Conservation (phyloP, 2,888 invertebrate genomes). For the Meteorus colon region DNA sequence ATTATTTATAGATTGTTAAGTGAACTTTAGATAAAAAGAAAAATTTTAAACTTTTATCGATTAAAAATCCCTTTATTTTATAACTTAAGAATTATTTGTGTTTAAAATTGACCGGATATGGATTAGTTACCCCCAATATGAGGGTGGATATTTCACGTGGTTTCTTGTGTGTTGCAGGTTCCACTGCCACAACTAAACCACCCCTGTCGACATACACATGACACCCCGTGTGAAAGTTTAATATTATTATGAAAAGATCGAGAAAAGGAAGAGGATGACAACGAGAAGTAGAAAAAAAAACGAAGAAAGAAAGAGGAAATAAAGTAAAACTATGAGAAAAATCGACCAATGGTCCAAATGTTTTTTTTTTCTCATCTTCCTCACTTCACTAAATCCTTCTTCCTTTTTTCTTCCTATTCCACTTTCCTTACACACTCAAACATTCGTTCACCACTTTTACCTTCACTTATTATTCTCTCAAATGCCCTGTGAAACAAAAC, state of each 20-base stretch:
- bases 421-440: constrained; percentile 12
- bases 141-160: background rate
- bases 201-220: no score
- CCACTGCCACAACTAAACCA: background rate
- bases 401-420: constrained; percentile 7
- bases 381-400: background rate
- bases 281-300: background rate
- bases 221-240: background rate
- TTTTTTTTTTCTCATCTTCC: constrained; percentile 31
- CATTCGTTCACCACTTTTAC: constrained; percentile 51
- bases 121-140: background rate
- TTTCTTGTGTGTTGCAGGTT: background rate
- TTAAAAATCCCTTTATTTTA: background rate
- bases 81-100: background rate
- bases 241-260: background rate
- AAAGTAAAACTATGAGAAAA: constrained; percentile 21
- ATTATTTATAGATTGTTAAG: no score
- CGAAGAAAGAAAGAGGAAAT: constrained; percentile 34
- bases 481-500: background rate
- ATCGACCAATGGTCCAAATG: constrained; percentile 32
- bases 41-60: no score
- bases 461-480: constrained; percentile 27
- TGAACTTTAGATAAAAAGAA: no score
- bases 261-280: constrained; percentile 32
- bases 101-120: background rate